A percentile compares a stretch with the other conserved stretches of the same genome.
Evolutionary conservation across 2,888 invertebrate genomes (phyloP).

Genomic region (Abrostola triplasia): DNA sequence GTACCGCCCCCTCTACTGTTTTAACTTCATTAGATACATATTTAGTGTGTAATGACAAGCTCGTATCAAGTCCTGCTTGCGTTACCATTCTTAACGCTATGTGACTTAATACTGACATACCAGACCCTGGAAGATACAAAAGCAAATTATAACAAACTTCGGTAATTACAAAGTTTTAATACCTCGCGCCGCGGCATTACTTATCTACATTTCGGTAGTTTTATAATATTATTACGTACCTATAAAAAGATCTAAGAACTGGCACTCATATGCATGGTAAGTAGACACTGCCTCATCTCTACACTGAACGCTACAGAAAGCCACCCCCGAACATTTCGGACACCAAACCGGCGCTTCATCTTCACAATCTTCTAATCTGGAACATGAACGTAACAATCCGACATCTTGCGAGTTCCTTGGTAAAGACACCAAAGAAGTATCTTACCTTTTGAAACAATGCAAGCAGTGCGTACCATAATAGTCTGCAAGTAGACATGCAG

Average conservation of each 20-base stretch:
- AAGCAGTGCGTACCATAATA: constrained; percentile 94
- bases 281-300: constrained; percentile 89
- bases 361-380: constrained; percentile 70
- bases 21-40: constrained; percentile 71
- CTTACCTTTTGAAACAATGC: constrained; percentile 92
- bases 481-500: constrained; percentile 92
- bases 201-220: no score
- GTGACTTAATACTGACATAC: constrained; percentile 94
- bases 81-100: constrained; percentile 94
- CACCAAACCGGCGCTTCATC: constrained; percentile 91
- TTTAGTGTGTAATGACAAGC: constrained; percentile 83
- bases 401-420: not conserved
- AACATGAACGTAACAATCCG: constrained; percentile 2
- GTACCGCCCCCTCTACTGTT: constrained; percentile 69
- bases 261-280: constrained; percentile 93
- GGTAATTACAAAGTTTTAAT: no score
- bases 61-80: constrained; percentile 87
- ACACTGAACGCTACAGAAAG: constrained; percentile 92
- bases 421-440: constrained; percentile 1
- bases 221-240: constrained; percentile 80
- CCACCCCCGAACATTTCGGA: constrained; percentile 92
- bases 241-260: constrained; percentile 91
- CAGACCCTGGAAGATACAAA: constrained; percentile 86
- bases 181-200: no score
- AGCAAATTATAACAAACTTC: not conserved